phyloP scores from a whole-genome alignment of 2,113 vertebrate species.

The Perca schrenkii region DNA sequence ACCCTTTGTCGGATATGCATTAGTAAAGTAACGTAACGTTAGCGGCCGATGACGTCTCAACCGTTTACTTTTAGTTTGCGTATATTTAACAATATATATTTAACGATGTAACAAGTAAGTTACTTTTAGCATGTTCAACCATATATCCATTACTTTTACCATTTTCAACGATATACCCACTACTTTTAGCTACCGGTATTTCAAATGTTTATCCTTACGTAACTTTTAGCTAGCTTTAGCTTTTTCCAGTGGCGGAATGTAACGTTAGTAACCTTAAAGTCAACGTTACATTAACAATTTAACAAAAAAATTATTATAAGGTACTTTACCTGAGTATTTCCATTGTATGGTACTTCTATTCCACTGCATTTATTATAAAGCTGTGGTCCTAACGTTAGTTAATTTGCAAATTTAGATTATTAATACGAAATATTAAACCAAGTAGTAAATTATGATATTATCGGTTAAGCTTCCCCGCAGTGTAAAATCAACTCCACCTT shows the following conservation, averaged over 20 bases:
- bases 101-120: neutral
- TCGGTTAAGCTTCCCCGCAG: too few species aligned
- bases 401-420: too few species aligned
- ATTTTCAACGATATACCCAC: neutral
- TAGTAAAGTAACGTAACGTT: too few species aligned
- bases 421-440: neutral
- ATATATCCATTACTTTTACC: neutral
- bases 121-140: neutral
- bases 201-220: neutral
- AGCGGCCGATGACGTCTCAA: neutral
- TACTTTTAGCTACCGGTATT: neutral
- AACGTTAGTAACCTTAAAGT: too few species aligned
- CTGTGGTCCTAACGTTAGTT: too few species aligned
- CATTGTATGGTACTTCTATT: too few species aligned
- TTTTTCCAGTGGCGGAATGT: neutral
- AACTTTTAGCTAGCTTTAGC: neutral
- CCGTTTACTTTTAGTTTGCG: neutral
- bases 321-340: too few species aligned
- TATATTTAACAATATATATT: neutral
- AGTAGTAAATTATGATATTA: neutral
- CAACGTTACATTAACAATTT: too few species aligned
- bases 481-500: neutral
- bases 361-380: too few species aligned
- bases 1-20: neutral
- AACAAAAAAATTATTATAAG: too few species aligned